Evolutionary conservation across 2,113 vertebrate genomes (phyloP), one percentile per base, ranked within the genome.

Genomic region (Connochaetes taurinus): DNA sequence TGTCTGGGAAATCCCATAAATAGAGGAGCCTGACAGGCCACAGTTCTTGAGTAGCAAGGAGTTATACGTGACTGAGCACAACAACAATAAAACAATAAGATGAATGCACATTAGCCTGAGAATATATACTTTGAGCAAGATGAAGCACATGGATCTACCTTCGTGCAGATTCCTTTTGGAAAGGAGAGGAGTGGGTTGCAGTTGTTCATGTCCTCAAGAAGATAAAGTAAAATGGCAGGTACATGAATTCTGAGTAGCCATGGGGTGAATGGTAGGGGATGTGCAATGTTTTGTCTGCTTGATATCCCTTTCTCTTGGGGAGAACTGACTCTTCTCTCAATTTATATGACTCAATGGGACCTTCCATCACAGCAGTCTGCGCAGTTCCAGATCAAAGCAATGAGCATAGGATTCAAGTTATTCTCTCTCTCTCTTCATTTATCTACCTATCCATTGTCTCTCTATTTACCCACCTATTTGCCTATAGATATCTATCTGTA

Each of bases 131-230:
- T 36, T 6, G 60, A 57, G 16, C 16, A 81, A 74, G 36, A 64
- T 29, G 45, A 71, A 57, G 4, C 31, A 25, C 2, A 1, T 2
- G 50, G 21, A 3, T 1, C 1, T n/a, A 16, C 3, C 10, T 91
- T 78, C 23, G 10, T 45, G 15, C 9, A 13, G 9, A 27, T 16
- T 88, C 50, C 17, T 7, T 55, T 57, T 50, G 76, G 14, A 78
- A 55, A 88, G 57, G 57, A 31, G 5, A 21, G 6, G 5, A 76
- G 4, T 43, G 5, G 12, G 33, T n/a, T 64, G 60, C 3, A 9
- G 4, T 8, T 71, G 16, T 25, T 33, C 52, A 7, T 29, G 2
- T 43, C 43, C 78, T 33, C 8, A 93, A 55, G 36, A 19, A 11
- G 43, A 62, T 57, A 27, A 84, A 52, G 21, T 12, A 31, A 87